Percentiles rank a stretch among this genome's conserved stretches.
These are phyloP conservation scores for Pilophorus perplexus DNA, from an alignment of 2,888 invertebrate species.

Conservation along the genomic window DNA sequence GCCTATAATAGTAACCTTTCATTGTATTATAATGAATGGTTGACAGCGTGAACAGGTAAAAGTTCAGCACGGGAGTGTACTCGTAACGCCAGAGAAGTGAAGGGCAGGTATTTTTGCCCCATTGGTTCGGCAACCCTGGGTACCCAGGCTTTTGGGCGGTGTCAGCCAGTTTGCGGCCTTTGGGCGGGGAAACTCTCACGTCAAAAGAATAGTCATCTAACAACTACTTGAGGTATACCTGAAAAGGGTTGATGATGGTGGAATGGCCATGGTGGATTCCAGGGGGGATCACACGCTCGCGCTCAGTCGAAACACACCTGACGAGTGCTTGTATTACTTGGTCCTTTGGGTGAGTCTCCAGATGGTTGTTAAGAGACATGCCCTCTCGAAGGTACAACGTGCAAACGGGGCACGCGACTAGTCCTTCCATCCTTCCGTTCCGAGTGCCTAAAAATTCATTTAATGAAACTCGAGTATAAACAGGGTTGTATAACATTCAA, in stretches of 20 bases:
- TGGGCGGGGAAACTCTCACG: too few species aligned
- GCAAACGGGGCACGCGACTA: constrained; percentile 72
- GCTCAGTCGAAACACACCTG: constrained; percentile 32
- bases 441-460: background rate
- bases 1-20: too few species aligned
- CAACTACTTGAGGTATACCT: background rate
- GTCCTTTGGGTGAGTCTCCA: constrained; percentile 84
- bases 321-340: constrained; percentile 79
- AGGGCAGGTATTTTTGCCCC: too few species aligned
- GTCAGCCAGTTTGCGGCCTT: too few species aligned
- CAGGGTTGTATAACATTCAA: background rate
- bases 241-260: constrained; percentile 43
- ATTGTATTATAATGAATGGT: too few species aligned
- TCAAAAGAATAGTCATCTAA: constrained; percentile 45
- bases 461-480: background rate
- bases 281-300: background rate
- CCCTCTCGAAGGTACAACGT: constrained; percentile 79
- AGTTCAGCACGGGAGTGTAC: too few species aligned
- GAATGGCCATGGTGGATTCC: constrained; percentile 6
- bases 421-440: constrained; percentile 48
- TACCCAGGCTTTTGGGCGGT: too few species aligned
- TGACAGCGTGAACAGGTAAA: too few species aligned
- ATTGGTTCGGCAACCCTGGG: too few species aligned
- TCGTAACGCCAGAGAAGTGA: too few species aligned
- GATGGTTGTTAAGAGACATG: constrained; percentile 74